These are phyloP conservation scores for Albula goreensis DNA, from an alignment of 2,113 vertebrate genomes.

Conservation along the genomic window DNA sequence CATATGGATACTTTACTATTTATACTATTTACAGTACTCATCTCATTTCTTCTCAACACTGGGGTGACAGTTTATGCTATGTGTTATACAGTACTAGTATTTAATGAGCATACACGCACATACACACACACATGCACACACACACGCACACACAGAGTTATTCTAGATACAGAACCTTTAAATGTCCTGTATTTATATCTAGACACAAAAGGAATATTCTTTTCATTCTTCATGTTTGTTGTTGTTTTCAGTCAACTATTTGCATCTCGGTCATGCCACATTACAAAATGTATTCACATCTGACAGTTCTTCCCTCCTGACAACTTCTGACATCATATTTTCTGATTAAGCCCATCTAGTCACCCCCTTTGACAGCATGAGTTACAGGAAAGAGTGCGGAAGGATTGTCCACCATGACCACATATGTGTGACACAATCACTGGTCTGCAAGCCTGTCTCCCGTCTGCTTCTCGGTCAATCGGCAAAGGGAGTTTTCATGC, in stretches of 20 bases:
- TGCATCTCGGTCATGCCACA: background rate
- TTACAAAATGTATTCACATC: background rate
- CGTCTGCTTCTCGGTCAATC: background rate
- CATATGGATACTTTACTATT: background rate
- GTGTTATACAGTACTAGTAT: background rate
- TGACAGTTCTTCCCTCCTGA: background rate
- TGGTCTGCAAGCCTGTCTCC: background rate
- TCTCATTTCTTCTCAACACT: background rate
- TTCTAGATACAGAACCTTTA: background rate
- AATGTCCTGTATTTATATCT: background rate
- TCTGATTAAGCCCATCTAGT: background rate
- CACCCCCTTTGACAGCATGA: too few species aligned
- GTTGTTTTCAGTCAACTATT: background rate
- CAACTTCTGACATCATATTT: background rate
- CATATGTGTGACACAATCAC: background rate
- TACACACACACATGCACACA: background rate
- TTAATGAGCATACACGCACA: background rate
- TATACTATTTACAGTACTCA: slow-evolving; percentile 10
- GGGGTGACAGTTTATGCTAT: background rate
- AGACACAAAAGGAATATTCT: background rate
- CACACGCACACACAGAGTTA: background rate
- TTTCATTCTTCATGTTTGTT: background rate
- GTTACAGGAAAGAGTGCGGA: too few species aligned
- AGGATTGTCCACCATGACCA: background rate
- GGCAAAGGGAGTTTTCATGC: background rate